A percentile compares a stretch with the other conserved stretches of the same genome.
phyloP scores from a whole-genome alignment of 1,140 invertebrate genomes.

The Eriosoma lanigerum region DNA sequence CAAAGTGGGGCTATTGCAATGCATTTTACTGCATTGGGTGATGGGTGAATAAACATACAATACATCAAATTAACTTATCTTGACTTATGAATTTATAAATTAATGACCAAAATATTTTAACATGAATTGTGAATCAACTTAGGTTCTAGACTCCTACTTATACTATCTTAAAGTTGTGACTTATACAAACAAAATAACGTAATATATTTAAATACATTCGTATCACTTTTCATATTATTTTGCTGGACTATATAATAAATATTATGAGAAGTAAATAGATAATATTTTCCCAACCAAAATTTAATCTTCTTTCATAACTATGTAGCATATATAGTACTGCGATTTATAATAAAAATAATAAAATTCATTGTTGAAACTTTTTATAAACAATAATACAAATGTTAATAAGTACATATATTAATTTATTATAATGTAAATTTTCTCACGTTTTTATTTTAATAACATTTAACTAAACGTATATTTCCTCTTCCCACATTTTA shows the following conservation, averaged over 20 bases:
- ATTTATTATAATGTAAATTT: neutral
- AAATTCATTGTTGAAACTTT: neutral
- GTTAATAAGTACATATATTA: neutral
- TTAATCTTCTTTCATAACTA: too few species aligned
- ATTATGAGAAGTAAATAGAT: neutral
- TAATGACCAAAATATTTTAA: too few species aligned
- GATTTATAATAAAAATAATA: neutral
- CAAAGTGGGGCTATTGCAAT: neutral
- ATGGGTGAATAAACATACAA: too few species aligned
- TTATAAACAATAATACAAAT: neutral
- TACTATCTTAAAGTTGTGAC: too few species aligned
- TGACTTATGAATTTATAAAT: too few species aligned
- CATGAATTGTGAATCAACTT: too few species aligned
- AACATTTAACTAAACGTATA: neutral
- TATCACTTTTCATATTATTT: neutral
- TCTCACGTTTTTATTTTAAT: constrained; percentile 10
- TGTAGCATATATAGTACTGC: neutral
- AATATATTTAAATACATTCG: neutral
- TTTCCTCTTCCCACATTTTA: constrained; percentile 2
- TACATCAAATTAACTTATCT: too few species aligned
- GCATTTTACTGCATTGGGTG: neutral
- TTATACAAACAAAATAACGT: neutral
- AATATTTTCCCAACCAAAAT: neutral
- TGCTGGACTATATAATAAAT: neutral
- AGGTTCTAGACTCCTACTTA: too few species aligned